Evolutionary conservation across 2,113 vertebrate genomes (phyloP).

Genomic region (Gambusia affinis): DNA sequence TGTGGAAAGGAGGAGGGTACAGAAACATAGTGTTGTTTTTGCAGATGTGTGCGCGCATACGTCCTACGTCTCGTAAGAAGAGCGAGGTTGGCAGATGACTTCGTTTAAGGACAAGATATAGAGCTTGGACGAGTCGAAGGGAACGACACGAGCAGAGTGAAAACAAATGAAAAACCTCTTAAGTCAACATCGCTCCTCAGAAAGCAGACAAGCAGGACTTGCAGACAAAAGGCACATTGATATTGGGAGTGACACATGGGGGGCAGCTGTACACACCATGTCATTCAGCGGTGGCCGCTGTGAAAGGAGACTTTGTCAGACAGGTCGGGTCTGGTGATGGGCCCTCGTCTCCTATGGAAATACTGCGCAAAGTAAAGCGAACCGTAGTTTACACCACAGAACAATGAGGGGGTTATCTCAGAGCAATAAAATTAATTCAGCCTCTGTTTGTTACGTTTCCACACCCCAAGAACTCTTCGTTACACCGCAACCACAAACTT

Average conservation of each 20-base stretch:
- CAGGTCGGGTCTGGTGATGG: slow-evolving; percentile 25
- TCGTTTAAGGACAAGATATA: slow-evolving; percentile 25
- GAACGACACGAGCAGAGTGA: slow-evolving; percentile 26
- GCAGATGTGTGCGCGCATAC: background rate
- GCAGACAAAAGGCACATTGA: slow-evolving; percentile 65
- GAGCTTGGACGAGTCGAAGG: slow-evolving; percentile 11
- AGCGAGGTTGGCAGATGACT: slow-evolving; percentile 18
- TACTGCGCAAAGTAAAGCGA: slow-evolving; percentile 16
- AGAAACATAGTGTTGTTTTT: slow-evolving; percentile 1
- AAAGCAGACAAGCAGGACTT: slow-evolving; percentile 44
- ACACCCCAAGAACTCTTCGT: too few species aligned
- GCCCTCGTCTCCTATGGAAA: slow-evolving; percentile 21
- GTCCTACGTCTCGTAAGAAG: slow-evolving; percentile 2
- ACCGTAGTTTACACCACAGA: background rate
- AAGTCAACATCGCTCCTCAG: slow-evolving; percentile 55
- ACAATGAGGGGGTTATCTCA: background rate
- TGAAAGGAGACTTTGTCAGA: slow-evolving; percentile 62
- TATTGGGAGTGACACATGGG: slow-evolving; percentile 54
- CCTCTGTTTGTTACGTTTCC: background rate
- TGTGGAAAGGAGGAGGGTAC: slow-evolving; percentile 1
- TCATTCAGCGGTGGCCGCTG: slow-evolving; percentile 40
- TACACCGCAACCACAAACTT: background rate
- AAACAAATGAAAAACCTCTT: slow-evolving; percentile 51
- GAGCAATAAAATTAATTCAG: background rate
- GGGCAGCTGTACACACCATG: slow-evolving; percentile 69